Base-by-base conservation (phyloP, 2,113 vertebrate genomes). In the Parotia lawesii region DNA sequence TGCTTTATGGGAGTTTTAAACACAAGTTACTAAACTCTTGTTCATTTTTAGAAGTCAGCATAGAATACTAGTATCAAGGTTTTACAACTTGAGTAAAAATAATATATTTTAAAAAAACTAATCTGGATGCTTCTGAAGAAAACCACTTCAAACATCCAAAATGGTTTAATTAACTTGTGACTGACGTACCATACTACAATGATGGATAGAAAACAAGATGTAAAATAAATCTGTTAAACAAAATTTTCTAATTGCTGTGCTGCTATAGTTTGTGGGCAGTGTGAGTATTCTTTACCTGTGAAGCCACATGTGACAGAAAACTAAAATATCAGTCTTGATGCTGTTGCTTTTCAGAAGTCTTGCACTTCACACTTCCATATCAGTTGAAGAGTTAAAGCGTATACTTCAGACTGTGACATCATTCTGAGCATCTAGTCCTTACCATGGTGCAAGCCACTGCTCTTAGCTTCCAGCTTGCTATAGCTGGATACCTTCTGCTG, bases 1-100 rank as follows among this genome's bases (percentile, higher is more conserved):
- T 96, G 66, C 93, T 97, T 92, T 88, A 62, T 75, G 81, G 47
- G 48, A 74, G 38, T 64, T 86, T 73, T 77, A 45, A 87, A 84
- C 27, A 51, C 28, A 37, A 90, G 37, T 84, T 78, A 28, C 13
- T 72, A n/a, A 79, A 84, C 45, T 72, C 21, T 58, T 81, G 6
- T 76, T 69, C 11, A 0, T 31, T 50, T 73, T 87, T 45, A 81
- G 48, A 92, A 95, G 45, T 33, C 45, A 51, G 47, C 24, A 53
- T 57, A n/a, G 27, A 74, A 31, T 45, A 27, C 33, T 33, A 51
- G 6, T 23, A 58, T 62, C 19, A 58, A 6, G 7, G 13, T 48
- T 76, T 79, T 77, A 62, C 27, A 81, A 6, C 21, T 54, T 44
- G 2, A 76, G 38, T 79, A 60, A 53, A 82, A 83, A 17, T 13